phyloP scores from a whole-genome alignment of 2,113 vertebrate species.

The Bombycilla garrulus region DNA sequence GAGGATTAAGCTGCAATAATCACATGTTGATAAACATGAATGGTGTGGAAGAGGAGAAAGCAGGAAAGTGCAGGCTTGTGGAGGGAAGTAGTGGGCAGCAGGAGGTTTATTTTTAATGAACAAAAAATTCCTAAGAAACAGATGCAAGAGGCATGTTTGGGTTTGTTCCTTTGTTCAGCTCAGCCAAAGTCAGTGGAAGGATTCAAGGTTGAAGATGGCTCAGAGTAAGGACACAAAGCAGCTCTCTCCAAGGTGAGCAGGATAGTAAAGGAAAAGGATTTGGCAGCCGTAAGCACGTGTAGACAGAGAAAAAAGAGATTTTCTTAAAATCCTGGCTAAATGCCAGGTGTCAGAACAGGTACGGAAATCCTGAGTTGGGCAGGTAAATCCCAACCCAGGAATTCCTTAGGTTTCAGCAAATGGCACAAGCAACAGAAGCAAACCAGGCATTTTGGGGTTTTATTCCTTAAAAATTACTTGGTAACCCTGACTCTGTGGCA shows the following conservation, averaged over 20 bases:
- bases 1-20: not conserved
- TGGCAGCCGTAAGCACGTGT: not conserved
- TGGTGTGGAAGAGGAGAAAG: not conserved
- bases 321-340: not conserved
- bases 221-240: not conserved
- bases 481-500: no score
- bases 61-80: not conserved
- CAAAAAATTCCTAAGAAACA: not conserved
- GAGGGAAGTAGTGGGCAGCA: not conserved
- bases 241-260: not conserved
- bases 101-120: not conserved
- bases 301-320: not conserved
- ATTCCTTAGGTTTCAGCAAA: not conserved
- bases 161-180: slow-evolving; percentile 28
- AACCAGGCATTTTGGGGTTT: accelerated
- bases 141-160: not conserved
- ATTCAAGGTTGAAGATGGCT: not conserved
- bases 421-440: accelerated
- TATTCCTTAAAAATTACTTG: not conserved
- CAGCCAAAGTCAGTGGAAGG: not conserved
- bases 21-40: not conserved
- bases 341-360: not conserved
- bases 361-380: not conserved
- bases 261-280: not conserved
- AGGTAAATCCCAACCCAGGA: not conserved